These are phyloP conservation scores for Oryzias sinensis DNA, from an alignment of 2,797 vertebrate genomes.

Conservation along the genomic window DNA sequence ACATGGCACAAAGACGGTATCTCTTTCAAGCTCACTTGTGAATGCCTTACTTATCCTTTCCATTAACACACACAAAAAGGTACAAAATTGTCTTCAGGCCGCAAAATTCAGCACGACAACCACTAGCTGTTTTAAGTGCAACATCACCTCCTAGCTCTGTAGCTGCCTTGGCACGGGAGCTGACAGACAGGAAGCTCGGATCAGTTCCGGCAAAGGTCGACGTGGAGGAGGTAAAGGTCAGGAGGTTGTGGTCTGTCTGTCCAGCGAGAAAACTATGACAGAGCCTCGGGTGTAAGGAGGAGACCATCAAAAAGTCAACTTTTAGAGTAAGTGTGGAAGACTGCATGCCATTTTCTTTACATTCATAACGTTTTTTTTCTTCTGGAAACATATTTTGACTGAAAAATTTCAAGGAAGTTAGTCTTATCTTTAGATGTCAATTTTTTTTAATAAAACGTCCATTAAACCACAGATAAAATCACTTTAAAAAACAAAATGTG, in stretches of 20 bases:
- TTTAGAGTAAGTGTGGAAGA: not conserved
- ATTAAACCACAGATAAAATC: too few species aligned
- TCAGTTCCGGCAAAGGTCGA: constrained; percentile 11
- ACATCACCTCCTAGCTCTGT: constrained; percentile 25
- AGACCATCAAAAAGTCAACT: not conserved
- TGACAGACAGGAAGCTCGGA: constrained; percentile 24
- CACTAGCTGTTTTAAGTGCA: constrained; percentile 16
- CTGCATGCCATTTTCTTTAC: not conserved
- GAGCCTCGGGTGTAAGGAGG: not conserved
- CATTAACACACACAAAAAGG: constrained; percentile 2
- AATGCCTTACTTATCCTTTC: constrained; percentile 36
- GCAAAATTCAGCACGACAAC: constrained; percentile 2
- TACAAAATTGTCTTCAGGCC: not conserved
- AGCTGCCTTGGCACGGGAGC: constrained; percentile 12
- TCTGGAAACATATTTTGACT: too few species aligned
- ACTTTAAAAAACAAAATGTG: too few species aligned
- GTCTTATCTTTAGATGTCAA: too few species aligned
- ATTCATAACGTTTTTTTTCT: not conserved
- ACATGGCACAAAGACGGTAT: constrained; percentile 64
- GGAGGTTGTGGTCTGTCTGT: constrained; percentile 23
- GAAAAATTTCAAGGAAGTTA: too few species aligned
- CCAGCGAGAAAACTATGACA: constrained; percentile 13
- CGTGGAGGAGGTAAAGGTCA: constrained; percentile 32
- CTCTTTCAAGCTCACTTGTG: constrained; percentile 49
- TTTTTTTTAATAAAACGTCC: too few species aligned